Conservation (phyloP, 2,113 vertebrate species). For the Elephas maximus region DNA sequence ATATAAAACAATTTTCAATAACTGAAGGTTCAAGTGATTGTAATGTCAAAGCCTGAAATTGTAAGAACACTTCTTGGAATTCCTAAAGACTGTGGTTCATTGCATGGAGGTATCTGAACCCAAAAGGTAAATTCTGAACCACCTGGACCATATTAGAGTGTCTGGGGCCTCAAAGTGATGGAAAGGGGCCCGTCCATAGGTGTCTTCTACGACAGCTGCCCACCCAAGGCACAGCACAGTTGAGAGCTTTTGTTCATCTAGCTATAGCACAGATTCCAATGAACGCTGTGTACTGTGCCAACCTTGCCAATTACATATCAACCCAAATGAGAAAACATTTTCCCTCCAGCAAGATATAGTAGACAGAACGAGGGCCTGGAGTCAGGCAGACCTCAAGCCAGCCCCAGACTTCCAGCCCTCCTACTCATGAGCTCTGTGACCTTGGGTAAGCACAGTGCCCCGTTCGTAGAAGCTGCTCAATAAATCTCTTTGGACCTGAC, state of each 20-base stretch:
- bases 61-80: slow-evolving; percentile 46
- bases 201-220: neutral
- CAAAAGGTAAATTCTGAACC: slow-evolving; percentile 13
- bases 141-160: slow-evolving; percentile 49
- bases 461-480: neutral
- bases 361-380: neutral
- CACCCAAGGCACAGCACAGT: neutral
- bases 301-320: neutral
- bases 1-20: slow-evolving; percentile 71
- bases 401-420: neutral
- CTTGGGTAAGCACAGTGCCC: neutral
- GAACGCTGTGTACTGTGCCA: neutral
- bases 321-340: neutral
- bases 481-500: neutral
- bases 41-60: slow-evolving; percentile 16
- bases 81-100: slow-evolving; percentile 50
- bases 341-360: neutral
- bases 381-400: neutral
- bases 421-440: neutral
- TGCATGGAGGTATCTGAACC: slow-evolving; percentile 11
- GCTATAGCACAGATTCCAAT: neutral
- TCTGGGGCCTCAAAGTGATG: neutral
- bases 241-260: neutral
- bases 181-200: neutral
- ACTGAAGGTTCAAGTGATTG: neutral